phyloP scores from a whole-genome alignment of 2,113 vertebrate genomes.

The Panthera uncia region DNA sequence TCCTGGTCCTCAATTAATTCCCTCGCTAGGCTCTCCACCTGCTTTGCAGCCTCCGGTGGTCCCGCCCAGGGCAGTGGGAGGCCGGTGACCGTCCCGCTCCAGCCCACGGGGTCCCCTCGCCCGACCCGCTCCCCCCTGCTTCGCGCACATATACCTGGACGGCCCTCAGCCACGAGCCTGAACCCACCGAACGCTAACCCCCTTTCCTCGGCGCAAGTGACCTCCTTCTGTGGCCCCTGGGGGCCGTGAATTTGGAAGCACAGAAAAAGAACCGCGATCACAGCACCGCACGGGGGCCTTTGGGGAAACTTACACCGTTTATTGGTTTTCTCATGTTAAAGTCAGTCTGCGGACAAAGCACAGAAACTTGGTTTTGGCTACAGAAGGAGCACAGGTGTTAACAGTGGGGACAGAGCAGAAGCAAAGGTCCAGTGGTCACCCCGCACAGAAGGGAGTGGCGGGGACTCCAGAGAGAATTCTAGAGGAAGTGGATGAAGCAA shows the following conservation, averaged over 20 bases:
- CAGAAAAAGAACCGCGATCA: neutral
- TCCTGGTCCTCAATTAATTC: neutral
- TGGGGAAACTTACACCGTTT: neutral
- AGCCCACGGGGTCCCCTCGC: neutral
- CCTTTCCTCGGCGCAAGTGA: neutral
- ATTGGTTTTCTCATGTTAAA: neutral
- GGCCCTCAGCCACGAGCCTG: neutral
- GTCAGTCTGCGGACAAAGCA: neutral
- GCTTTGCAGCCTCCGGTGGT: neutral
- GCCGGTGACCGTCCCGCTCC: neutral
- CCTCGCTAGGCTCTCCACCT: too few relatives aligned
- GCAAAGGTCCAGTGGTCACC: neutral
- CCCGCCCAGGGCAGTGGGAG: neutral
- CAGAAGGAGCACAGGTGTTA: neutral
- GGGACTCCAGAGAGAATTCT: neutral
- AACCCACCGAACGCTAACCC: neutral
- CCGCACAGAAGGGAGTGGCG: neutral
- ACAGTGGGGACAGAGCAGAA: rapidly evolving
- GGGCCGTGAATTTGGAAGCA: neutral
- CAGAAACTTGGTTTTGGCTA: neutral
- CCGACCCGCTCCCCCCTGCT: neutral
- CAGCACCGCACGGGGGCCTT: rapidly evolving
- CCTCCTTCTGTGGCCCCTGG: neutral
- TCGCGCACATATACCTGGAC: neutral
- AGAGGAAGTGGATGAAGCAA: neutral